These are phyloP conservation scores for Eledona agricola DNA, from an alignment of 2,888 invertebrate species.

Conservation along the genomic window DNA sequence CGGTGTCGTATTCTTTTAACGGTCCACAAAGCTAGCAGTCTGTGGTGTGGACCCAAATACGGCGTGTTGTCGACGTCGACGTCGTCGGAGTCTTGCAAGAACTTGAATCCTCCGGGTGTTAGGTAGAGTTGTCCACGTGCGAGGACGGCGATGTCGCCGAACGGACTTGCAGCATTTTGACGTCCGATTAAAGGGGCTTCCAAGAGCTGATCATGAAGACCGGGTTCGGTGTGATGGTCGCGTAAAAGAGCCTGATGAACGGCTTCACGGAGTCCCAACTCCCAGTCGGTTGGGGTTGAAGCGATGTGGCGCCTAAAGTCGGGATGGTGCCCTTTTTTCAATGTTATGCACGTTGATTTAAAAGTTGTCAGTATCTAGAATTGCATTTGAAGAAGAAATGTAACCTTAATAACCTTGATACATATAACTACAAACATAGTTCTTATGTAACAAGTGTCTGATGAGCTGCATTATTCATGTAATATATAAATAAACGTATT, in stretches of 20 bases:
- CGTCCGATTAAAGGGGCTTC: slow-evolving; percentile 55
- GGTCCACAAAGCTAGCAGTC: slow-evolving; percentile 72
- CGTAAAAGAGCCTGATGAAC: slow-evolving; percentile 71
- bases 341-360: slow-evolving; percentile 43
- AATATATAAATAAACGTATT: too few relatives aligned
- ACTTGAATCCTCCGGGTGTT: slow-evolving; percentile 64
- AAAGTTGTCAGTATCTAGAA: slow-evolving; percentile 41
- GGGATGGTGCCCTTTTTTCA: slow-evolving; percentile 37
- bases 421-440: too few relatives aligned
- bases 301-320: slow-evolving; percentile 42
- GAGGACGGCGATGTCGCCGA: slow-evolving; percentile 72
- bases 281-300: slow-evolving; percentile 64
- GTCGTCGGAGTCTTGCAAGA: slow-evolving; percentile 62
- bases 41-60: slow-evolving; percentile 47
- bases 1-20: slow-evolving; percentile 75
- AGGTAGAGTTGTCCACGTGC: slow-evolving; percentile 72
- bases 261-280: slow-evolving; percentile 73
- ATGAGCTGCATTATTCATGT: too few relatives aligned
- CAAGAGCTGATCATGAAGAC: slow-evolving; percentile 55
- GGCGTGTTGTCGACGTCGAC: slow-evolving; percentile 65
- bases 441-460: too few relatives aligned
- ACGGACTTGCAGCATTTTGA: slow-evolving; percentile 62
- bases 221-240: slow-evolving; percentile 66
- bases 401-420: too few relatives aligned
- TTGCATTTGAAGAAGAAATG: background rate